Evolutionary conservation across 1,140 invertebrate genomes (phyloP), one percentile per base, ranked within the genome.

Genomic region (Drosophila miranda): DNA sequence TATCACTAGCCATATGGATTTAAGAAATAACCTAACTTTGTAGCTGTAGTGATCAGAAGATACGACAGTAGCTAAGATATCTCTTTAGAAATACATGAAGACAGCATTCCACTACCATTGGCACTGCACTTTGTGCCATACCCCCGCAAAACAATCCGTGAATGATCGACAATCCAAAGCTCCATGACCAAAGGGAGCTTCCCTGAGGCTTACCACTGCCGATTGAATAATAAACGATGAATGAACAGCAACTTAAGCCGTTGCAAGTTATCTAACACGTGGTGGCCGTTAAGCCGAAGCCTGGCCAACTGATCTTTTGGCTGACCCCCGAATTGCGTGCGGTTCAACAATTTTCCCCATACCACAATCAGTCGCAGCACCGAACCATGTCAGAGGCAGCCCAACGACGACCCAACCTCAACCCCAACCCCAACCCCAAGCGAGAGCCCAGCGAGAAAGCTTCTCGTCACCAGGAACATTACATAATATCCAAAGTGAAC

Each of bases 311-410:
- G 30, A 46, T 57, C 41, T 51, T 46, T 46, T 13, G 19, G 19
- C 41, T 45, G 46, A 53, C n/a, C 34, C 21, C 48, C 28, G 30
- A 83, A 16, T 84, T 87, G 81, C 81, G 78, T 84, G 81, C 55
- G 23, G 28, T 48, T 64, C 41, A 38, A 38, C 62, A 83, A 70
- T 86, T 74, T 68, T 16, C 43, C 50, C 23, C 23, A 42, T 38
- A 53, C 19, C 38, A 53, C 50, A 84, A 86, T 83, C 72, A 83
- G 48, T 51, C 23, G 66, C 58, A 28, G 63, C 81, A 87, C 61
- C 76, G 81, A 86, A 84, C 82, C 80, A 70, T 86, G 62, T 75
- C 79, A 75, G 41, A 57, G 46, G 21, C 46, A 67, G 58, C 42
- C 42, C 30, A n/a, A 43, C 9, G 8, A 6, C 23, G 41, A 11